Evolutionary conservation across 37 sponge, comb jelly and placozoan genomes (phyloP).

Genomic region (Mnemiopsis leidyi): DNA sequence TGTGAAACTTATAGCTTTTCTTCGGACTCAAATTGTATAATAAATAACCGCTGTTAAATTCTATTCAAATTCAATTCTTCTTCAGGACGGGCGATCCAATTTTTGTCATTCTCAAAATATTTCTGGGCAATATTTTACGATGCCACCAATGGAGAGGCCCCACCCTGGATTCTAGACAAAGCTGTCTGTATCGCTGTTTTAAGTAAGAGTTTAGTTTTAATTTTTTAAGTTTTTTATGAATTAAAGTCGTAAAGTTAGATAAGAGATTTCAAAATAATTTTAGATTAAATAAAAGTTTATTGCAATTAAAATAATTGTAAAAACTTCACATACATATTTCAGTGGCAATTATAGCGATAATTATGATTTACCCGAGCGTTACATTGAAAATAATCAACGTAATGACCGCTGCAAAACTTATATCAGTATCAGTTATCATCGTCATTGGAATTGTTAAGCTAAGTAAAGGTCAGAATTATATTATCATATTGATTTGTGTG

Average conservation of each 20-base stretch:
- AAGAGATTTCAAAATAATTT: too few species aligned
- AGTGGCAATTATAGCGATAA: neutral
- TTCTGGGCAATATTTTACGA: conserved; percentile 10
- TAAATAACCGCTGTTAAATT: too few species aligned
- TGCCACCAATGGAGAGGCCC: neutral
- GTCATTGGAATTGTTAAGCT: neutral
- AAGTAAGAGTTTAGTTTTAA: neutral
- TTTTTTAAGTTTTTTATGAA: too few species aligned
- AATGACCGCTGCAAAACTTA: neutral
- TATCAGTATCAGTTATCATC: conserved; percentile 12
- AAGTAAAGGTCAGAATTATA: neutral
- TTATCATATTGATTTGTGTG: neutral
- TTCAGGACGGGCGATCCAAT: neutral
- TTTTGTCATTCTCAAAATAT: conserved; percentile 1
- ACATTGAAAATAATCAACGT: conserved; percentile 34
- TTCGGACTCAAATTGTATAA: too few species aligned
- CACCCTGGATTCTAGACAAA: conserved; percentile 17
- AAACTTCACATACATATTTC: too few species aligned
- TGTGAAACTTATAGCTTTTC: too few species aligned
- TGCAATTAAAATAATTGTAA: too few species aligned
- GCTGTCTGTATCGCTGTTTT: conserved; percentile 4
- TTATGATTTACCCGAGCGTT: neutral
- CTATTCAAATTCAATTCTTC: too few species aligned
- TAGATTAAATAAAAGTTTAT: too few species aligned
- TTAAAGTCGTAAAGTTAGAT: too few species aligned